Conservation (phyloP, 37 sponge, comb jelly and placozoan species). For the Cladorhizidae sp. region DNA sequence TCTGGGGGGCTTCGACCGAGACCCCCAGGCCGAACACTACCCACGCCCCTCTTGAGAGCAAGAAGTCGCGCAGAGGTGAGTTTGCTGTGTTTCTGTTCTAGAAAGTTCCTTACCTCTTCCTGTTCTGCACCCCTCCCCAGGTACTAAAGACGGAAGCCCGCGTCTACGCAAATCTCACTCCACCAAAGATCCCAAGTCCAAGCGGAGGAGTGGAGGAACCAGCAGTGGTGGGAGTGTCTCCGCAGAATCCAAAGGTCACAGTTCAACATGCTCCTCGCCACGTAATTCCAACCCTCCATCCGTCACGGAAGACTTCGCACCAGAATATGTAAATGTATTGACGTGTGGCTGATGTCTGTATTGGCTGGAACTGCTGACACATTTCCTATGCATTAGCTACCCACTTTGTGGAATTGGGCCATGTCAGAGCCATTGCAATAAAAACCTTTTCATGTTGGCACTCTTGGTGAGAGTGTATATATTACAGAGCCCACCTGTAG, state of each 20-base stretch:
- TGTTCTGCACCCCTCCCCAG: neutral
- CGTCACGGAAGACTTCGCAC: constrained; percentile 18
- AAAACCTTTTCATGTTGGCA: too few relatives aligned
- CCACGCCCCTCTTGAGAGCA: neutral
- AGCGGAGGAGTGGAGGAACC: neutral
- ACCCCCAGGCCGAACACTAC: neutral
- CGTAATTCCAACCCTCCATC: neutral
- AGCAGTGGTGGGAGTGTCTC: neutral
- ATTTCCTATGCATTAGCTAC: too few relatives aligned
- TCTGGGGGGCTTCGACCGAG: constrained; percentile 16
- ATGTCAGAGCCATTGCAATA: too few relatives aligned
- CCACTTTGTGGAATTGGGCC: too few relatives aligned
- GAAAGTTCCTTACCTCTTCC: too few relatives aligned
- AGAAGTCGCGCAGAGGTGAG: neutral
- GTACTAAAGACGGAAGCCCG: constrained; percentile 4
- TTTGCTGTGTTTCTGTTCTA: too few relatives aligned
- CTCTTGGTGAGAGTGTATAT: too few relatives aligned
- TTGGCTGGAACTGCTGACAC: too few relatives aligned
- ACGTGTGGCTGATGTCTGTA: neutral
- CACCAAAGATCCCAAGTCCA: constrained; percentile 4
- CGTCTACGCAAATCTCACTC: neutral
- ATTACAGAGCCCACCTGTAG: too few relatives aligned
- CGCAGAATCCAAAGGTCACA: neutral
- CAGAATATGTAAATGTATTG: constrained; percentile 35
- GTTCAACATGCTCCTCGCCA: neutral